A percentile compares a stretch with the other conserved stretches of the same genome.
Evolutionary conservation across 2,797 vertebrate species (phyloP).

Genomic region (Pipistrellus pipistrellus): DNA sequence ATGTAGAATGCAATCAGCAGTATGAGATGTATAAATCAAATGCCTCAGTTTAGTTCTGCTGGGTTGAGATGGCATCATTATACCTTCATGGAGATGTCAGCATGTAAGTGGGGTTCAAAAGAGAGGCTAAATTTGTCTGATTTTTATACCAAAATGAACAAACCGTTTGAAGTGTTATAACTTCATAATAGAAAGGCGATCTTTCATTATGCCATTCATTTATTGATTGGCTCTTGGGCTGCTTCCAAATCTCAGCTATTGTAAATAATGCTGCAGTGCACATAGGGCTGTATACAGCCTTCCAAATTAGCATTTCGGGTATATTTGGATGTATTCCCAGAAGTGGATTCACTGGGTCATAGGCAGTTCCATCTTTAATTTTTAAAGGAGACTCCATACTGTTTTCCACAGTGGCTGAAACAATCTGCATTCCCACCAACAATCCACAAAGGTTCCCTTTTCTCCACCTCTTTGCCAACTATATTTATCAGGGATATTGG

Average conservation of each 20-base stretch:
- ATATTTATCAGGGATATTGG: neutral
- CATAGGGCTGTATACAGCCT: neutral
- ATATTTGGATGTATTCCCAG: neutral
- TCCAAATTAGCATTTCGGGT: neutral
- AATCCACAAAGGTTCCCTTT: neutral
- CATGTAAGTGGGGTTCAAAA: neutral
- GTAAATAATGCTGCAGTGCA: neutral
- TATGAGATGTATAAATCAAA: neutral
- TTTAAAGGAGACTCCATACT: neutral
- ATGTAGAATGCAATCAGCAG: neutral
- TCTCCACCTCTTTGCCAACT: neutral
- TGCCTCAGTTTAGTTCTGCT: neutral
- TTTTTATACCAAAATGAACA: conserved; percentile 13
- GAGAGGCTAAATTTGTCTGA: neutral
- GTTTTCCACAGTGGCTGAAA: neutral
- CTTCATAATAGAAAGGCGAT: neutral
- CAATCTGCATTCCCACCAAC: neutral
- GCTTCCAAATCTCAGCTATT: neutral
- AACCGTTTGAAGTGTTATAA: neutral
- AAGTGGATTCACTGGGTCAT: neutral
- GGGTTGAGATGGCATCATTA: neutral
- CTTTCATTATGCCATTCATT: neutral
- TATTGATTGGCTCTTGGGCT: neutral
- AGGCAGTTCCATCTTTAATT: neutral
- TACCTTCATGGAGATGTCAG: neutral